Conservation (phyloP, 2,797 vertebrate species). For the Sphenodon punctatus region DNA sequence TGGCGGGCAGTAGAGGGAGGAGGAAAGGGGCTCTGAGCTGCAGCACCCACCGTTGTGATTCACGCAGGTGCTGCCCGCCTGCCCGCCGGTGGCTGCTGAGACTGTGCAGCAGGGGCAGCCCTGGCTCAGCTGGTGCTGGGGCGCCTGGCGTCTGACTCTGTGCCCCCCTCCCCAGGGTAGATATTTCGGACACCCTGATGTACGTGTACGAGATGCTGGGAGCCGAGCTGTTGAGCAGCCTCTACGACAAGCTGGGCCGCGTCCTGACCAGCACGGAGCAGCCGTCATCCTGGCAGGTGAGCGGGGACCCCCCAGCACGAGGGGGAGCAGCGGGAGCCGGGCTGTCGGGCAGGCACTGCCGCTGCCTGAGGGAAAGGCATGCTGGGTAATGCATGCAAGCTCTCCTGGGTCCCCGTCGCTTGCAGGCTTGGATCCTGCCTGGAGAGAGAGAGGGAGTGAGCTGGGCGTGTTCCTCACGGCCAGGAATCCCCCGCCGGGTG, state of each 20-base stretch:
- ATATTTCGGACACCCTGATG: constrained; percentile 98
- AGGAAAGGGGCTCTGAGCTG: not conserved
- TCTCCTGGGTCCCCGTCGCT: too few species aligned
- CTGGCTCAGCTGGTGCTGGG: not conserved
- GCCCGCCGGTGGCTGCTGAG: too few species aligned
- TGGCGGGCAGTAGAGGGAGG: not conserved
- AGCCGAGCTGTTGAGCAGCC: constrained; percentile 95
- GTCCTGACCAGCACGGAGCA: constrained; percentile 92
- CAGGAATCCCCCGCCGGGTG: too few species aligned
- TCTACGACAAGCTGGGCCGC: constrained; percentile 96
- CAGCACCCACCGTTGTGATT: not conserved
- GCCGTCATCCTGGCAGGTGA: constrained; percentile 95
- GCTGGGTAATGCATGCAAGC: too few species aligned
- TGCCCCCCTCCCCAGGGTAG: constrained; percentile 83
- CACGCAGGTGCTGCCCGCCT: not conserved
- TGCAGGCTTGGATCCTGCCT: too few species aligned
- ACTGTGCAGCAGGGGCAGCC: too few species aligned
- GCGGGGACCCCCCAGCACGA: not conserved
- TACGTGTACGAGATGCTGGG: constrained; percentile 99
- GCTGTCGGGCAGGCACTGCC: too few species aligned
- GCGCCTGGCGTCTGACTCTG: not conserved
- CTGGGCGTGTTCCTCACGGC: too few species aligned
- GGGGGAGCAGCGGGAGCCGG: too few species aligned
- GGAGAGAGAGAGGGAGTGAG: too few species aligned
- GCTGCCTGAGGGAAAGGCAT: too few species aligned